Percentiles rank a stretch among this genome's conserved stretches.
phyloP scores from a whole-genome alignment of 2,113 vertebrate species.

The Campylomormyrus tamandua region DNA sequence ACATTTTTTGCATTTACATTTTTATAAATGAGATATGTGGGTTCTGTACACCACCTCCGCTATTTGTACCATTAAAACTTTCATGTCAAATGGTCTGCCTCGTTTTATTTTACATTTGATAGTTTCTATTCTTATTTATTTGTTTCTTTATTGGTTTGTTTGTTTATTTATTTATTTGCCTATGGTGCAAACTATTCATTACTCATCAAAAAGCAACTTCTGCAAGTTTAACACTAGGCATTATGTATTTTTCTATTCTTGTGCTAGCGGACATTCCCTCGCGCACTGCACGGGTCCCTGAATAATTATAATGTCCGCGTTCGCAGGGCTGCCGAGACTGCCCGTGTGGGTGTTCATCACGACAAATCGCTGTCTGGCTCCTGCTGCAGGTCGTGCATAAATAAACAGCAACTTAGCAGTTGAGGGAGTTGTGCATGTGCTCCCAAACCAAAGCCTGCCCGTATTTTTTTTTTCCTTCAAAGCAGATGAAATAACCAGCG shows the following conservation, averaged over 20 bases:
- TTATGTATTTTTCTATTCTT: background rate
- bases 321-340: background rate
- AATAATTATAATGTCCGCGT: background rate
- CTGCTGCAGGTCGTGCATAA: slow-evolving; percentile 41
- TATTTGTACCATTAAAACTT: background rate
- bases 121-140: background rate
- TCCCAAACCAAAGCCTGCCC: background rate
- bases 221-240: background rate
- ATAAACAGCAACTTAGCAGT: slow-evolving; percentile 35
- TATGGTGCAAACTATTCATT: background rate
- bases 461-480: background rate
- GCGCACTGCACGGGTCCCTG: background rate
- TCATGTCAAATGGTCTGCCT: background rate
- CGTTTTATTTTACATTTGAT: background rate
- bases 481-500: background rate
- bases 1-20: background rate
- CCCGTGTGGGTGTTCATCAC: background rate
- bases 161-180: background rate
- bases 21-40: background rate
- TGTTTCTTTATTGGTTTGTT: background rate
- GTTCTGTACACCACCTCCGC: background rate
- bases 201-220: background rate
- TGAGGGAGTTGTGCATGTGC: slow-evolving; percentile 33
- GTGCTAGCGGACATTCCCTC: background rate
- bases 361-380: slow-evolving; percentile 16